phyloP scores from a whole-genome alignment of 1,140 invertebrate species.

The Conus ventricosus region DNA sequence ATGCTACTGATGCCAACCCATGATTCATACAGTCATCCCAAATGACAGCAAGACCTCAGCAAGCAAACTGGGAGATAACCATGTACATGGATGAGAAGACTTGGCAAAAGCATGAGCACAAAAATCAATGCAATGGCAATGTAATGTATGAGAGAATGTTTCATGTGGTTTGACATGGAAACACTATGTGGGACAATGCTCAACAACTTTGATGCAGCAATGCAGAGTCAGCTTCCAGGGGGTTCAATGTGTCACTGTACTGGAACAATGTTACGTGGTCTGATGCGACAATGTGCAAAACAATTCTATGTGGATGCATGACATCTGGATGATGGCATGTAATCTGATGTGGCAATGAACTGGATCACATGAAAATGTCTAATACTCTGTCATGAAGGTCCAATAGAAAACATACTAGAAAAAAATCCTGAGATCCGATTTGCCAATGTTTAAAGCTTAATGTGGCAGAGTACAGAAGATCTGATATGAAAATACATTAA shows the following conservation, averaged over 20 bases:
- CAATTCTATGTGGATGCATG: neutral
- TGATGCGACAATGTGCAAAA: neutral
- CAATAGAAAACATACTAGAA: too few species aligned
- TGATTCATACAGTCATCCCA: too few species aligned
- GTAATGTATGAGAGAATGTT: neutral
- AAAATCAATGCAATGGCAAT: neutral
- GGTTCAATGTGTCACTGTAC: too few species aligned
- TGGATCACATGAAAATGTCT: too few species aligned
- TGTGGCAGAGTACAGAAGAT: too few species aligned
- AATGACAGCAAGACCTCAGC: too few species aligned
- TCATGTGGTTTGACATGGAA: neutral
- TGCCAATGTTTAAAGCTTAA: too few species aligned
- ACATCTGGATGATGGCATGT: neutral
- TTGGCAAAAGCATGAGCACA: slow-evolving; percentile 16
- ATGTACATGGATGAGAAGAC: slow-evolving; percentile 14
- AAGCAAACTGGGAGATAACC: neutral
- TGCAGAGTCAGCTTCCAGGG: neutral
- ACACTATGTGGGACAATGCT: neutral
- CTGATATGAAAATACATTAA: too few species aligned
- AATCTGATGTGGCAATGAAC: neutral
- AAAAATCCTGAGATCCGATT: too few species aligned
- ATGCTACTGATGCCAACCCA: too few species aligned
- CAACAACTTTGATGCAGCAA: neutral
- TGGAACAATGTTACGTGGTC: neutral
- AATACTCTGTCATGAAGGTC: too few species aligned